Conservation (phyloP, 2,113 vertebrate species). For the Illadopsis cleaveri region DNA sequence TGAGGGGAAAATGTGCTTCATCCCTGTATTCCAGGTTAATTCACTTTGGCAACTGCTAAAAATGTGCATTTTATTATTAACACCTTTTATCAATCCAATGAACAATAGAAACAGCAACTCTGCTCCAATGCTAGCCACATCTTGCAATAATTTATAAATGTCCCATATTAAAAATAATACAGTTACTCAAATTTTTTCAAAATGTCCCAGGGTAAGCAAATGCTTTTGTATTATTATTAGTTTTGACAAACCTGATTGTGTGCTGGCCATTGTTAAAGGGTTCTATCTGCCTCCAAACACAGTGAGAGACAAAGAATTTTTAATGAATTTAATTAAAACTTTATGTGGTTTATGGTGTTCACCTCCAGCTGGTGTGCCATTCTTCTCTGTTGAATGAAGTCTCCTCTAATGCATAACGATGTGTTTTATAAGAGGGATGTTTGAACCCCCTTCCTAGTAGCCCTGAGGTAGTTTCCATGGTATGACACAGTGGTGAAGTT, state of each 20-base stretch:
- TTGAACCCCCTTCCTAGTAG: constrained; percentile 67
- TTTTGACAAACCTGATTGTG: constrained; percentile 78
- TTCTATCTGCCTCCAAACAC: constrained; percentile 72
- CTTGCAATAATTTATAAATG: constrained; percentile 80
- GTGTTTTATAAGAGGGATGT: constrained; percentile 71
- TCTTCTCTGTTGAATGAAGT: constrained; percentile 70
- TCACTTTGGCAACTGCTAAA: constrained; percentile 60
- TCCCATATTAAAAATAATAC: constrained; percentile 70
- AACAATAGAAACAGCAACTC: constrained; percentile 49
- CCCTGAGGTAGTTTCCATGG: constrained; percentile 73
- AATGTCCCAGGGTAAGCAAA: constrained; percentile 59
- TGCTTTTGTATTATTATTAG: constrained; percentile 48
- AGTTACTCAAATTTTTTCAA: constrained; percentile 66
- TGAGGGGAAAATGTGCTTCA: not conserved
- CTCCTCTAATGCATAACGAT: constrained; percentile 70
- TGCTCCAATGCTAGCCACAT: constrained; percentile 72
- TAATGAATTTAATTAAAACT: constrained; percentile 82
- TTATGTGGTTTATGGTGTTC: constrained; percentile 70
- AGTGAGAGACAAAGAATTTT: constrained; percentile 73
- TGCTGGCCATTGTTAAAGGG: constrained; percentile 70
- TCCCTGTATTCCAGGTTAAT: constrained; percentile 35
- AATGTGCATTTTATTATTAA: constrained; percentile 71
- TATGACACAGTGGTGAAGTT: constrained; percentile 68
- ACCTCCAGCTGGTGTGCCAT: constrained; percentile 66
- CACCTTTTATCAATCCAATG: constrained; percentile 52